Conservation (phyloP, 2,113 vertebrate genomes). For the Candoia aspera region DNA sequence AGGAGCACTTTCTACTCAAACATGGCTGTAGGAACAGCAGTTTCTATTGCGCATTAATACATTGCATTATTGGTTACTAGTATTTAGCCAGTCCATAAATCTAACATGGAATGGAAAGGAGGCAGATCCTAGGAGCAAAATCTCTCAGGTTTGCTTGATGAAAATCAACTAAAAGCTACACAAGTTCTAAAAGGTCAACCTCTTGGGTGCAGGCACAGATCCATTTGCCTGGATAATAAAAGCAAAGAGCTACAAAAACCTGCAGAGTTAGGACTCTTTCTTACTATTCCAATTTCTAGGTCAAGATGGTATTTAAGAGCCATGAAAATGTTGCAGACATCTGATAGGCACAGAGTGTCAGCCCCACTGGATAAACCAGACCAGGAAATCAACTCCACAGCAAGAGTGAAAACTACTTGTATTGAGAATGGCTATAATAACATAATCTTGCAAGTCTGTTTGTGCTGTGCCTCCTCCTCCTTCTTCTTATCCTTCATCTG, state of each 20-base stretch:
- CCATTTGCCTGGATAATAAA: neutral
- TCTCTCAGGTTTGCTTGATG: accelerated
- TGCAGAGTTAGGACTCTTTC: neutral
- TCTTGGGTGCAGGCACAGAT: neutral
- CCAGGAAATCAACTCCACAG: neutral
- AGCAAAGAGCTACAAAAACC: neutral
- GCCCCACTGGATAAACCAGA: neutral
- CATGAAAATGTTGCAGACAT: neutral
- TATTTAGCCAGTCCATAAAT: accelerated
- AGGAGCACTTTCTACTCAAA: neutral
- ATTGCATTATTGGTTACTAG: neutral
- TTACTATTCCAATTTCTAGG: neutral
- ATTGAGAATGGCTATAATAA: neutral
- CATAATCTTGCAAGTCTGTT: neutral
- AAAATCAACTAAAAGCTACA: neutral
- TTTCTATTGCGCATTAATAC: neutral
- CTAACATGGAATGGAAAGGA: accelerated
- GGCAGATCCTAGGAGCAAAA: neutral
- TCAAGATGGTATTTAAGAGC: neutral
- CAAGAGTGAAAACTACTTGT: neutral
- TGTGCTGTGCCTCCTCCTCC: neutral
- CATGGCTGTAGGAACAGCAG: neutral
- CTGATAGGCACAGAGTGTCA: neutral
- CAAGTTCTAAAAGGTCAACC: neutral
- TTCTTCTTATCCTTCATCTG: neutral